Percentiles rank a stretch among this genome's conserved stretches.
Evolutionary conservation across 1,140 invertebrate species (phyloP).

Genomic region (Orchestia grillus): DNA sequence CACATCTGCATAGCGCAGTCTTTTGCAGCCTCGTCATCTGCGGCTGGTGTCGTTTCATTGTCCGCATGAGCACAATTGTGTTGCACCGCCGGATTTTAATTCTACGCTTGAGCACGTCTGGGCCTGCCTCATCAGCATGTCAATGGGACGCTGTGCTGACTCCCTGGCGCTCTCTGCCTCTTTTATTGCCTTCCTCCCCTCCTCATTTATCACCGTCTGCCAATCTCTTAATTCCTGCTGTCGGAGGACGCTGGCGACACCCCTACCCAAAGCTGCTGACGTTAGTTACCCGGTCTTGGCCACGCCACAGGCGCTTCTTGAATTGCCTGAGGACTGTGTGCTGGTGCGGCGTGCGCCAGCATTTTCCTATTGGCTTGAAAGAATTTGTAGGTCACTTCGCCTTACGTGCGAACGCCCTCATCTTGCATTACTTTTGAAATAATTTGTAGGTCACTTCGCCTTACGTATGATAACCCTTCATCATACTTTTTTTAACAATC

Average conservation of each 20-base stretch:
- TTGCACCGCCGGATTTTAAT: not conserved
- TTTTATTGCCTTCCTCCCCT: not conserved
- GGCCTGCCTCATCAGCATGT: not conserved
- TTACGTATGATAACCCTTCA: no score
- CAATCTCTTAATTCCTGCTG: not conserved
- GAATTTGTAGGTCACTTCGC: no score
- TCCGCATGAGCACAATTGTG: not conserved
- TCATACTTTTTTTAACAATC: no score
- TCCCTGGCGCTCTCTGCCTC: constrained; percentile 3
- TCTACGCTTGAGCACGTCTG: constrained; percentile 5
- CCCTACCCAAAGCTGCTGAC: not conserved
- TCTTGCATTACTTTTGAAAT: no score
- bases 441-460: no score
- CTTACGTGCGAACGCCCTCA: not conserved
- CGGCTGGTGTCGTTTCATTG: not conserved
- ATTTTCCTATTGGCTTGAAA: no score
- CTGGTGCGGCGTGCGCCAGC: not conserved
- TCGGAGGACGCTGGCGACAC: not conserved
- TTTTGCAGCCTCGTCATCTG: not conserved
- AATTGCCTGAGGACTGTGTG: not conserved
- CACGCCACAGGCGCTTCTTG: not conserved
- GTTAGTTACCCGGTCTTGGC: not conserved
- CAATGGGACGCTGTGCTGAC: not conserved
- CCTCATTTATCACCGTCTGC: not conserved
- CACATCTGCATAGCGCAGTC: not conserved